Base-by-base conservation (phyloP, 2,113 vertebrate species). In the Apistogramma diplotaenia region DNA sequence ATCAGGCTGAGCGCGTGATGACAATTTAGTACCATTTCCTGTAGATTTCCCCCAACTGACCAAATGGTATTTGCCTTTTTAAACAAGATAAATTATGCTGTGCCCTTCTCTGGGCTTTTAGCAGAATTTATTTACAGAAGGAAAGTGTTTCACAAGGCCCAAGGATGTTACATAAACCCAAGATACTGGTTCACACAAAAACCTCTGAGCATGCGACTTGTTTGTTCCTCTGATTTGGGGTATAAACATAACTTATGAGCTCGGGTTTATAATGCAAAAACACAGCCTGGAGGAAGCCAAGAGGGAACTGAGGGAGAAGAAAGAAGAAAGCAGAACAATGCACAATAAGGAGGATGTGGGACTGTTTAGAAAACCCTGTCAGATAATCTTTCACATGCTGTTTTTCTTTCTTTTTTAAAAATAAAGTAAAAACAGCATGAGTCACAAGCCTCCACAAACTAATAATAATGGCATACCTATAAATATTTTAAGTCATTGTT, bases 121-220 rank as follows among this genome's bases (percentile, higher is more conserved):
- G 27, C 51, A 74, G 51, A 81, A 56, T 80, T 79, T 87, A 87
- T 94, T 94, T 92, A 93, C 89, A 91, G 80, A 91, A 87, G 85
- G 59, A 91, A 89, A 57, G 75, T 11, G 70, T 93, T 94, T 93
- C 93, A 87, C 76, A 91, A 83, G 74, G 71, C 72, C 46, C 56
- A 29, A 31, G 60, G 74, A 82, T 83, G 89, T 93, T 94, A 86
- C 89, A 89, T 91, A 88, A 93, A 88, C 76, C 53, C 46, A 74
- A 84, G 29, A 83, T 78, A 85, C 70, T 84, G 56, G 76, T 79
- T 91, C 85, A 91, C 73, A 86, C 81, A 89, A 75, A 91, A 83
- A 84, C 74, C 57, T 58, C 74, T 27, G 31, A 72, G 58, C 94
- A 95, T 91, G 90, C 94, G 95, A 95, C 84, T 73, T 77, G 58